A percentile compares a stretch with the other conserved stretches of the same genome.
phyloP scores from a whole-genome alignment of 2,888 invertebrate species.

The Eubasilissa splendida region DNA sequence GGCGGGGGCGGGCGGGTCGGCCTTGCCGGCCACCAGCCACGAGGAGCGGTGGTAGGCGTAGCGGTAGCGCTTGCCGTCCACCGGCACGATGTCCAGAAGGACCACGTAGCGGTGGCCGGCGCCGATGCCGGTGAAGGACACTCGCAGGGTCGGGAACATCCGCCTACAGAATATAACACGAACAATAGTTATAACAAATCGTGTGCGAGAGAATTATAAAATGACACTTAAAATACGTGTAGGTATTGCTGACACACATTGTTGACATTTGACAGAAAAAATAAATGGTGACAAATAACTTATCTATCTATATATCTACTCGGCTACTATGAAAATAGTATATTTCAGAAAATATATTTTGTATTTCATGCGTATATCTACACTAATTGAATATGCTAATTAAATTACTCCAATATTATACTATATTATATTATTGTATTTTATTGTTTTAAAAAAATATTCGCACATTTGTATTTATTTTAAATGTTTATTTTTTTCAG shows the following conservation, averaged over 20 bases:
- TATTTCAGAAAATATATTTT: no score
- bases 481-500: slow-evolving; percentile 8
- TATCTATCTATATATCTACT: no score
- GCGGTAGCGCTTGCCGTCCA: slow-evolving; percentile 96
- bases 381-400: no score
- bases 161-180: slow-evolving; percentile 77
- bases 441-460: background rate
- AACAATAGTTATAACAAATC: slow-evolving; percentile 42
- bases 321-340: no score
- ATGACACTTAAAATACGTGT: no score
- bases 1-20: slow-evolving; percentile 95
- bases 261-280: no score
- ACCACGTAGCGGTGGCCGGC: slow-evolving; percentile 92
- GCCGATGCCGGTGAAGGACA: slow-evolving; percentile 90
- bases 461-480: background rate
- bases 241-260: no score
- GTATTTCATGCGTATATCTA: no score
- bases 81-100: slow-evolving; percentile 95
- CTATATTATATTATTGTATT: no score
- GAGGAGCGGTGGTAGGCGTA: slow-evolving; percentile 99
- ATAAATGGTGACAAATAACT: no score
- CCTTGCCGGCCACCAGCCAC: slow-evolving; percentile 98
- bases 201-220: background rate
- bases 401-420: no score
- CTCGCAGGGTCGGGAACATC: slow-evolving; percentile 98